Evolutionary conservation across 2,797 vertebrate species (phyloP).

Genomic region (Etheostoma perlongum): DNA sequence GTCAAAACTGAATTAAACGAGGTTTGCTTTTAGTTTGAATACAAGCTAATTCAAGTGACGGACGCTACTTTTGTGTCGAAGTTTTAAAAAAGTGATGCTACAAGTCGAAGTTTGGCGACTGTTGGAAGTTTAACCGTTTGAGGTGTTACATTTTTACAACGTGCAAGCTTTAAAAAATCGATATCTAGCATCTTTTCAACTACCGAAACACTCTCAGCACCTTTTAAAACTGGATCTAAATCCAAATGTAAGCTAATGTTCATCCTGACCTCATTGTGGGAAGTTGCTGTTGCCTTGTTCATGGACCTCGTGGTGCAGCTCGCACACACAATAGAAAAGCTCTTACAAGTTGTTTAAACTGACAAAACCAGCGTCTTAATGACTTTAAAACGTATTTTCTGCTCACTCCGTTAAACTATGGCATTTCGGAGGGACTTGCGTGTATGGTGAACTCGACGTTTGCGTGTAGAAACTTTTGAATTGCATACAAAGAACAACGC

Average conservation of each 20-base stretch:
- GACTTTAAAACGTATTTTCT: background rate
- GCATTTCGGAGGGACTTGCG: background rate
- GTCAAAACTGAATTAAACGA: background rate
- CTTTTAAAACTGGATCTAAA: conserved; percentile 13
- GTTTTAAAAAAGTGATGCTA: background rate
- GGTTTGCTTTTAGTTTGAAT: background rate
- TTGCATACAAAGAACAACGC: conserved; percentile 75
- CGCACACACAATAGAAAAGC: conserved; percentile 76
- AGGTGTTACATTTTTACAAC: conserved; percentile 15
- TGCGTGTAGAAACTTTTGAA: conserved; percentile 69
- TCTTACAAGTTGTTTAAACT: conserved; percentile 72
- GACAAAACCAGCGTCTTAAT: conserved; percentile 22
- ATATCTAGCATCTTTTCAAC: background rate
- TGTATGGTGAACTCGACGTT: conserved; percentile 18
- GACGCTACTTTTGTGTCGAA: conserved; percentile 24
- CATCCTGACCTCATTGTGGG: conserved; percentile 83
- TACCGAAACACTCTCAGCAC: background rate
- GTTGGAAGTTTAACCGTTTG: conserved; percentile 7
- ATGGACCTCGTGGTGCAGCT: conserved; percentile 85
- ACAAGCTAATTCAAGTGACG: background rate
- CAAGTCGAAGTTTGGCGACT: conserved; percentile 31
- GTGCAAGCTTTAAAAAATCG: background rate
- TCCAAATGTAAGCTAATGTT: conserved; percentile 63
- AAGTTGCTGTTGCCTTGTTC: conserved; percentile 80
- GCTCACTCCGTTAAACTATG: background rate